Conservation (phyloP, 2,888 invertebrate genomes). For the Lasioglossum lativentre region DNA sequence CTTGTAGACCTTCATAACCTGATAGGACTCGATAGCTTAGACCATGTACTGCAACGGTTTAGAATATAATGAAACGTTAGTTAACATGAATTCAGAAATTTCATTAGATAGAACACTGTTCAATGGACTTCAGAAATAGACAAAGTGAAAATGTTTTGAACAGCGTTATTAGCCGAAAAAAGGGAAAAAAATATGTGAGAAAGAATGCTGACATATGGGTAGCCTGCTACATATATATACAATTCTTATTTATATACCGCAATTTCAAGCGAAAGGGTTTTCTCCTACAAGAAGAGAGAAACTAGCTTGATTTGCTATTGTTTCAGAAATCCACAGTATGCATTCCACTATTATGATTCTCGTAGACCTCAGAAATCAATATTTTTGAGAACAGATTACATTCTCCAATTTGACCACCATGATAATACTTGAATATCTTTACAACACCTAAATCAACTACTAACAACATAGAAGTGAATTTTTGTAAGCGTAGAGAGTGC, state of each 20-base stretch:
- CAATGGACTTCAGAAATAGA: background rate
- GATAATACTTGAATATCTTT: background rate
- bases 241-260: background rate
- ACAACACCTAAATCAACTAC: background rate
- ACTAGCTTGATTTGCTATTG: background rate
- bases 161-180: background rate
- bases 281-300: background rate
- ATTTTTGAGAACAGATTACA: background rate
- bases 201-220: slow-evolving; percentile 1
- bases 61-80: background rate
- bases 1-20: background rate
- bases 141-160: background rate
- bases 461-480: background rate
- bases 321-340: background rate
- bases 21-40: background rate
- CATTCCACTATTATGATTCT: background rate
- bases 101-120: background rate
- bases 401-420: background rate
- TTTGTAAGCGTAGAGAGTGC: slow-evolving; percentile 8
- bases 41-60: background rate
- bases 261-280: background rate
- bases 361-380: background rate
- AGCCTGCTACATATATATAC: background rate
- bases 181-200: background rate
- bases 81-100: background rate